These are phyloP conservation scores for Hyla sarda DNA, from an alignment of 2,113 vertebrate species.

Conservation along the genomic window DNA sequence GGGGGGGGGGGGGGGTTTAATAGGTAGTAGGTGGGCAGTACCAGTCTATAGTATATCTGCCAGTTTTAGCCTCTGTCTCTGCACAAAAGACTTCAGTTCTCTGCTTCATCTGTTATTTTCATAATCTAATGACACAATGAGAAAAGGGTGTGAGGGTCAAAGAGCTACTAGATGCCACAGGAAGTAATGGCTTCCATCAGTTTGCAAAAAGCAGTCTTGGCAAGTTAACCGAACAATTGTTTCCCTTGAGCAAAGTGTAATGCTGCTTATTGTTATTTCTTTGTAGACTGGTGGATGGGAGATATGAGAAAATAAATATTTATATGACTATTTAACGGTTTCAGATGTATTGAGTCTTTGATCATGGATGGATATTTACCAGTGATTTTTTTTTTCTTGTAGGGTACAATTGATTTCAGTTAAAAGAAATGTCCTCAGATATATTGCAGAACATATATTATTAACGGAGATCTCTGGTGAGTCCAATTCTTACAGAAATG, in stretches of 20 bases:
- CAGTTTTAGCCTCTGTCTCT: conserved; percentile 16
- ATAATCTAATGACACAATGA: conserved; percentile 58
- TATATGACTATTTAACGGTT: conserved; percentile 27
- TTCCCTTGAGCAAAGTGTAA: conserved; percentile 43
- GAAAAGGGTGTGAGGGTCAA: conserved; percentile 50
- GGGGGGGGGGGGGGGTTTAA: too few relatives aligned
- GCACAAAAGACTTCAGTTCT: conserved; percentile 53
- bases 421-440: neutral
- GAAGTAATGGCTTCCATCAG: conserved; percentile 55
- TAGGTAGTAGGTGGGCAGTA: too few relatives aligned
- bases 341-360: conserved; percentile 40
- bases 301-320: conserved; percentile 53
- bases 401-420: conserved; percentile 6
- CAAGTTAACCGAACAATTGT: neutral
- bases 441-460: neutral
- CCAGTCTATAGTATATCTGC: neutral
- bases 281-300: conserved; percentile 38
- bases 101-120: conserved; percentile 44
- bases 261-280: conserved; percentile 49
- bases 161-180: conserved; percentile 57
- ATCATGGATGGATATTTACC: conserved; percentile 30
- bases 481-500: neutral
- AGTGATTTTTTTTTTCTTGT: conserved; percentile 10
- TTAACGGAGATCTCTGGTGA: neutral
- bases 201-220: conserved; percentile 36